Conservation (phyloP, 2,797 vertebrate species). For the Nothura maculosa region DNA sequence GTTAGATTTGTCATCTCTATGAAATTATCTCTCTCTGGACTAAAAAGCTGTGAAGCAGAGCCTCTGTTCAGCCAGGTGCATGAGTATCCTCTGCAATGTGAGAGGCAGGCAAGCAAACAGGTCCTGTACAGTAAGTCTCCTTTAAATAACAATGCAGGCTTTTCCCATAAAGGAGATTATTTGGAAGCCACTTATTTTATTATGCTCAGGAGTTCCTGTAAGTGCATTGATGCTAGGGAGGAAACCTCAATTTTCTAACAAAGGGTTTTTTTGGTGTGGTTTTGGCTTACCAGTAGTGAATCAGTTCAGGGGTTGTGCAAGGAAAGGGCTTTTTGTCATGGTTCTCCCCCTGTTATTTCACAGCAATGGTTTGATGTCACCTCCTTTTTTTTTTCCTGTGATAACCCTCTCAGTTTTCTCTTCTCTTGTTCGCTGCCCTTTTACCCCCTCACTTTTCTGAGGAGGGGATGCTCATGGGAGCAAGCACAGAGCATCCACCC, state of each 20-base stretch:
- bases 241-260: not conserved
- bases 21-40: not conserved
- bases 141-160: rapidly evolving
- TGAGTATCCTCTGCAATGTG: rapidly evolving
- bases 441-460: not conserved
- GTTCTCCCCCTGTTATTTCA: not conserved
- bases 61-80: not conserved
- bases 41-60: not conserved
- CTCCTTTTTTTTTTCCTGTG: not conserved
- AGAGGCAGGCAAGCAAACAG: not conserved
- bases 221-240: not conserved
- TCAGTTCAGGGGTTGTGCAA: not conserved
- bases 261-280: not conserved
- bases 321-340: not conserved
- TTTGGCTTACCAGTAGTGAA: not conserved
- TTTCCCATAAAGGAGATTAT: not conserved
- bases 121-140: not conserved
- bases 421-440: not conserved
- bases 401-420: not conserved
- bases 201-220: not conserved
- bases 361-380: not conserved
- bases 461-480: not conserved
- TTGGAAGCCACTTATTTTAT: not conserved
- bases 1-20: rapidly evolving
- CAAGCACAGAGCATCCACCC: rapidly evolving